These are phyloP conservation scores for Eilema depressum DNA, from an alignment of 2,888 invertebrate species.

Conservation along the genomic window DNA sequence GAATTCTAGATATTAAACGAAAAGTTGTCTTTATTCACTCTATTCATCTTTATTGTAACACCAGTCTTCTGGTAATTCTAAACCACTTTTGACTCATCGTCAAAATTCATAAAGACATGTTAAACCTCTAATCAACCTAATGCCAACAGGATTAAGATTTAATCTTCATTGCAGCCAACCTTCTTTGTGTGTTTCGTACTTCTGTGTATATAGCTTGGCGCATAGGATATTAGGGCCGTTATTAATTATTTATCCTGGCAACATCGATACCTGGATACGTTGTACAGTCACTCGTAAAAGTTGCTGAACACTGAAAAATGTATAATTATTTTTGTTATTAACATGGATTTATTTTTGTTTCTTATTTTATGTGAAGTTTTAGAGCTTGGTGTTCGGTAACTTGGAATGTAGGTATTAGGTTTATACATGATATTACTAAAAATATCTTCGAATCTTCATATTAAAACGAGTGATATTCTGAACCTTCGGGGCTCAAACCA, in stretches of 20 bases:
- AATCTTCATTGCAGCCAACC: not conserved
- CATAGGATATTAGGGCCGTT: not conserved
- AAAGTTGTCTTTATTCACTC: not conserved
- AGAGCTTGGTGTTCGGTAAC: no score
- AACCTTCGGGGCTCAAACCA: no score
- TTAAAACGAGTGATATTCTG: no score
- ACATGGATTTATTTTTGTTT: no score
- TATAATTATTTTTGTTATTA: no score
- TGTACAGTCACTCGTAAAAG: not conserved
- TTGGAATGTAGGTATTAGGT: no score
- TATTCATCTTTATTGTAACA: not conserved
- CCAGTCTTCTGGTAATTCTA: not conserved
- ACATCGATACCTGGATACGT: not conserved
- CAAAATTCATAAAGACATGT: not conserved
- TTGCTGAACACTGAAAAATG: no score
- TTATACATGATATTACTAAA: no score
- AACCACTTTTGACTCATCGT: not conserved
- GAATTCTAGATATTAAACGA: no score
- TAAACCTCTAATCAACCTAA: not conserved
- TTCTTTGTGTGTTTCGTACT: not conserved
- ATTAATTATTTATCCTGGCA: not conserved
- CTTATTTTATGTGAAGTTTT: no score
- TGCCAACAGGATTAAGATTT: constrained; percentile 4
- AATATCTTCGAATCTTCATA: no score
- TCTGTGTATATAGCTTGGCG: not conserved